Evolutionary conservation across 2,797 vertebrate species (phyloP).

Genomic region (Esox masquinongy): DNA sequence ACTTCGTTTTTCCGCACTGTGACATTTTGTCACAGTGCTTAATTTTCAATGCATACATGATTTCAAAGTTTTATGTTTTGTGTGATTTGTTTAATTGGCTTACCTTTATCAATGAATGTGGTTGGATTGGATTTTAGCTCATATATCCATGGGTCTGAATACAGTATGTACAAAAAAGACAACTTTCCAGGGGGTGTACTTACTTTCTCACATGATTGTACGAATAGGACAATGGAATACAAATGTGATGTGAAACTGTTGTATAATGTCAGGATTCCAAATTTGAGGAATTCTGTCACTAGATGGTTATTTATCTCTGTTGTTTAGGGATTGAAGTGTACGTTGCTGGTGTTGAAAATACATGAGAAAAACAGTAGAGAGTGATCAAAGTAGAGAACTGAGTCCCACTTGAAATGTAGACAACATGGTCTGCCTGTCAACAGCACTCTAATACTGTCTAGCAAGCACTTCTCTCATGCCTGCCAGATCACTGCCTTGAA

Average conservation of each 20-base stretch:
- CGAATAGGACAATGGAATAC: not conserved
- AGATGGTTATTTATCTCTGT: not conserved
- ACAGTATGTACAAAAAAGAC: too few species aligned
- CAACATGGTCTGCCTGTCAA: not conserved
- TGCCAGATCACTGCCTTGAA: not conserved
- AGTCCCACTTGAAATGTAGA: slow-evolving; percentile 1
- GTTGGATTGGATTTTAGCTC: too few species aligned
- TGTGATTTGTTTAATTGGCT: too few species aligned
- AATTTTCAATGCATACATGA: too few species aligned
- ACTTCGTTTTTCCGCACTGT: too few species aligned
- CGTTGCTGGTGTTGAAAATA: not conserved
- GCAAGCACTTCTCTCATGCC: slow-evolving; percentile 3
- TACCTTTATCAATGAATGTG: too few species aligned
- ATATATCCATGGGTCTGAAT: too few species aligned
- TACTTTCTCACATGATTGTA: not conserved
- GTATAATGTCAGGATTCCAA: not conserved
- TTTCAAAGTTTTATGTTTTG: too few species aligned
- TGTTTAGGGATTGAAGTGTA: not conserved
- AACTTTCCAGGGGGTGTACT: too few species aligned
- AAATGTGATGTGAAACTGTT: not conserved
- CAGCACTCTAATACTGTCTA: slow-evolving; percentile 5
- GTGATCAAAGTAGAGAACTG: not conserved
- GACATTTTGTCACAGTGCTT: too few species aligned
- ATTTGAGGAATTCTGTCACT: not conserved
- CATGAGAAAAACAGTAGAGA: not conserved